phyloP scores from a whole-genome alignment of 2,797 vertebrate genomes.

The Selene dorsalis region DNA sequence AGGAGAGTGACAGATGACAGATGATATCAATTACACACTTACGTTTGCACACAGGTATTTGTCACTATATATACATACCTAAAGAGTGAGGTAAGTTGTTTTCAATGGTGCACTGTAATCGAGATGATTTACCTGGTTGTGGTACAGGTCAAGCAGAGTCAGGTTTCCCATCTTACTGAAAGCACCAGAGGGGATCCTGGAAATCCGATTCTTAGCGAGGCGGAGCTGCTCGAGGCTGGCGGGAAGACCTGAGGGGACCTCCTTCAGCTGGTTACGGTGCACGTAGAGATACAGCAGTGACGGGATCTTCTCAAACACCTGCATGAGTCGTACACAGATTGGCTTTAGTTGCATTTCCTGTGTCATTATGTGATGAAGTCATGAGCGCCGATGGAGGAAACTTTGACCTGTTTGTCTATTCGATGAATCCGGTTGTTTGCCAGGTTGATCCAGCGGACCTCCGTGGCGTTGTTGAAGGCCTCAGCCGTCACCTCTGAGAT shows the following conservation, averaged over 20 bases:
- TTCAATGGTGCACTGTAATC: not conserved
- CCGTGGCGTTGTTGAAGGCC: constrained; percentile 91
- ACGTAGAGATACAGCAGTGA: constrained; percentile 91
- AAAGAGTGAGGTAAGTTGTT: not conserved
- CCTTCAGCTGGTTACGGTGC: constrained; percentile 92
- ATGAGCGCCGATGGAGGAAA: not conserved
- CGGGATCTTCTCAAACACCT: constrained; percentile 92
- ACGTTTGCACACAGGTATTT: not conserved
- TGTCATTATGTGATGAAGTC: not conserved
- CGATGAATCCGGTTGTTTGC: constrained; percentile 94
- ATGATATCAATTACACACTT: not conserved
- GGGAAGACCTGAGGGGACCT: constrained; percentile 91
- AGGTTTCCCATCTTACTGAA: constrained; percentile 93
- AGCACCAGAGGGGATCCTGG: constrained; percentile 89
- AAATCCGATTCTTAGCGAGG: constrained; percentile 92
- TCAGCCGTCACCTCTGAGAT: constrained; percentile 91
- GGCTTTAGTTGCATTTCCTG: not conserved
- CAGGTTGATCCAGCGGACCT: constrained; percentile 93
- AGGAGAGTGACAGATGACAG: constrained; percentile 15
- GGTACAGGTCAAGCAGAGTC: constrained; percentile 92
- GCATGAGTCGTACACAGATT: constrained; percentile 6
- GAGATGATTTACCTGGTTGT: constrained; percentile 87
- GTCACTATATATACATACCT: not conserved
- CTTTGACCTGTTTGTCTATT: constrained; percentile 86
- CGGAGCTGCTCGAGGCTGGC: constrained; percentile 92